Base-by-base conservation (phyloP, 2,797 vertebrate species). In the Lophius americanus region DNA sequence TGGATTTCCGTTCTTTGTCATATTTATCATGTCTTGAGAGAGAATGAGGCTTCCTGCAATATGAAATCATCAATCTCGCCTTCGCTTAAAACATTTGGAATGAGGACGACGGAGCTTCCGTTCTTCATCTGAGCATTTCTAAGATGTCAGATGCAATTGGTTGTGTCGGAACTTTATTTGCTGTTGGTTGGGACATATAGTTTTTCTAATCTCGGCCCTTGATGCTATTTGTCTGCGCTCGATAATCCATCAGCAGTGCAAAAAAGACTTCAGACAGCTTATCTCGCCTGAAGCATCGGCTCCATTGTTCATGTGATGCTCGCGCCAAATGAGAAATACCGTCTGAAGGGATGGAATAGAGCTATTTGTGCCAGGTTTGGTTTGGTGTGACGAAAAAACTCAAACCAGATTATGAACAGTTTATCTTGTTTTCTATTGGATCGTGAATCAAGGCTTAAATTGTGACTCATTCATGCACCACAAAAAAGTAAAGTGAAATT, bases 181-280 rank as follows among this genome's bases (percentile, higher is more conserved):
- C 35, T 50, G 35, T 39, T 5, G 46, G 49, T 60, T 42, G 35
- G 44, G 62, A 71, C 65, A 1, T 9, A 51, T 56, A 12, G 32
- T 41, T 12, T 72, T 59, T 44, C 51, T 75, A 37, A 75, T 69
- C 47, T 62, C 46, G n/a, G 14, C 37, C 70, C 7, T 57, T 43
- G 59, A 67, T 51, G 57, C 42, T 11, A 33, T 72, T 75, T 63
- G 52, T 71, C 62, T 69, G 39, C 11, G 32, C 44, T 32, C 56
- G 13, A 68, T 66, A 14, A 70, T 74, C 38, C 53, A 23, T 66
- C 43, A 57, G 63, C 8, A 2, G 63, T 9, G 42, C 13, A 42
- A 55, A 54, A 64, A 79, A 68, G 14, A 68, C 51, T 37, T 48
- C 57, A 59, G 70, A 75, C 74, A 62, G 51, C 47, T 69, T 33